Evolutionary conservation across 2,888 invertebrate species (phyloP).

Genomic region (Ceramica pisi): DNA sequence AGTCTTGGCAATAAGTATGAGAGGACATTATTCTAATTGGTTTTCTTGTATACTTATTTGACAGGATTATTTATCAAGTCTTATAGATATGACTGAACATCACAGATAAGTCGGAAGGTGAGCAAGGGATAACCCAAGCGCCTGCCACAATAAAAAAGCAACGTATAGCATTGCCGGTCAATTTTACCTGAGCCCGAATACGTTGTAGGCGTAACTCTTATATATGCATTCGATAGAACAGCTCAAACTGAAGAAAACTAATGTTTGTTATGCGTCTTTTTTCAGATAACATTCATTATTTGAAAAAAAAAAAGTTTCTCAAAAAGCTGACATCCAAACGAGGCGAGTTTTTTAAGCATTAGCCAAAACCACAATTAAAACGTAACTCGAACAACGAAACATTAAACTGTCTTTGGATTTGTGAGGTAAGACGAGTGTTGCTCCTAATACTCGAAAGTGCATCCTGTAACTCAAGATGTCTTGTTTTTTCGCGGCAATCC

Average conservation of each 20-base stretch:
- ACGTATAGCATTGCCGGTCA: slow-evolving; percentile 12
- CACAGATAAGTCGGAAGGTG: not conserved
- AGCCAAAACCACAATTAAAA: slow-evolving; percentile 53
- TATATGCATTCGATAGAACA: not conserved
- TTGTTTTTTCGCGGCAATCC: slow-evolving; percentile 85
- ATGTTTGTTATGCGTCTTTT: not conserved
- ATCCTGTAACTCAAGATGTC: slow-evolving; percentile 89
- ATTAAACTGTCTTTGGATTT: slow-evolving; percentile 72
- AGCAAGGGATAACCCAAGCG: slow-evolving; percentile 23
- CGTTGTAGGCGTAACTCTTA: slow-evolving; percentile 36
- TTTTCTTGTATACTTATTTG: too few relatives aligned
- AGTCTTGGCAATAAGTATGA: not conserved
- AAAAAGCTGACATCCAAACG: not conserved
- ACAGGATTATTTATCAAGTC: not conserved
- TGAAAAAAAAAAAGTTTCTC: too few relatives aligned
- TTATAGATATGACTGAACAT: not conserved
- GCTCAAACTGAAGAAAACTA: not conserved
- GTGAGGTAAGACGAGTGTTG: slow-evolving; percentile 61
- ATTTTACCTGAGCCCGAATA: slow-evolving; percentile 23
- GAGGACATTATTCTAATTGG: too few relatives aligned
- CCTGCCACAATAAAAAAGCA: slow-evolving; percentile 43
- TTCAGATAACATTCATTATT: not conserved
- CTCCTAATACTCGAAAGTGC: slow-evolving; percentile 81
- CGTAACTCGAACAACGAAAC: slow-evolving; percentile 67
- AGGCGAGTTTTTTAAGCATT: not conserved